Percentiles rank a stretch among this genome's conserved stretches.
phyloP scores from a whole-genome alignment of 1,140 invertebrate genomes.

The Atta colombica region DNA sequence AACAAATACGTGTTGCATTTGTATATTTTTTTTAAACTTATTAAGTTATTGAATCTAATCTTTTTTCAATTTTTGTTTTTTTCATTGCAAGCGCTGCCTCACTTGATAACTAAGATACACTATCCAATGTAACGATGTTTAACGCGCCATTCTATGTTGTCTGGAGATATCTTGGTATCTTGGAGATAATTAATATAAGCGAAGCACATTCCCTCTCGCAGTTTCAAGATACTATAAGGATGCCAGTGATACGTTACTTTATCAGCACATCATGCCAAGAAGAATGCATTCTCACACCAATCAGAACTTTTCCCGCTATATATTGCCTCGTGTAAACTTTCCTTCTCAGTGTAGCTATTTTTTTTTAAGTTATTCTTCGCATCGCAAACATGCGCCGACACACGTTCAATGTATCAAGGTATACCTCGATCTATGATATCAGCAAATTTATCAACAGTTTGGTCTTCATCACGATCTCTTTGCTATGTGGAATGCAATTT shows the following conservation, averaged over 20 bases:
- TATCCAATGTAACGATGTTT: neutral
- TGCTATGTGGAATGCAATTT: slow-evolving; percentile 11
- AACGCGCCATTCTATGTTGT: neutral
- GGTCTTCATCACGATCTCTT: neutral
- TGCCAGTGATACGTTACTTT: slow-evolving; percentile 7
- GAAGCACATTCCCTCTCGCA: too few species aligned
- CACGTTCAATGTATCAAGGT: neutral
- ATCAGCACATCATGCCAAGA: neutral
- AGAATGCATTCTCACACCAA: neutral
- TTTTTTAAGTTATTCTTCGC: slow-evolving; percentile 1
- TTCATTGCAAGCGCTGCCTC: neutral
- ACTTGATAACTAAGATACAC: neutral
- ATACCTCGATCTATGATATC: slow-evolving; percentile 10
- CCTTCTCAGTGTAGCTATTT: slow-evolving; percentile 11
- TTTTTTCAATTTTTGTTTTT: neutral
- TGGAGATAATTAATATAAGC: slow-evolving; percentile 5
- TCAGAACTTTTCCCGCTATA: slow-evolving; percentile 6
- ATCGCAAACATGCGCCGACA: neutral
- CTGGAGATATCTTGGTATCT: neutral
- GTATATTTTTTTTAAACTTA: neutral
- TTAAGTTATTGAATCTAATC: too few species aligned
- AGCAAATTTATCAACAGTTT: neutral
- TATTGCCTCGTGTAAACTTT: slow-evolving; percentile 16
- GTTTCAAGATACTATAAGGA: neutral
- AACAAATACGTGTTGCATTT: neutral